Evolutionary conservation across 2,797 vertebrate species (phyloP).

Genomic region (Caiman crocodilus): DNA sequence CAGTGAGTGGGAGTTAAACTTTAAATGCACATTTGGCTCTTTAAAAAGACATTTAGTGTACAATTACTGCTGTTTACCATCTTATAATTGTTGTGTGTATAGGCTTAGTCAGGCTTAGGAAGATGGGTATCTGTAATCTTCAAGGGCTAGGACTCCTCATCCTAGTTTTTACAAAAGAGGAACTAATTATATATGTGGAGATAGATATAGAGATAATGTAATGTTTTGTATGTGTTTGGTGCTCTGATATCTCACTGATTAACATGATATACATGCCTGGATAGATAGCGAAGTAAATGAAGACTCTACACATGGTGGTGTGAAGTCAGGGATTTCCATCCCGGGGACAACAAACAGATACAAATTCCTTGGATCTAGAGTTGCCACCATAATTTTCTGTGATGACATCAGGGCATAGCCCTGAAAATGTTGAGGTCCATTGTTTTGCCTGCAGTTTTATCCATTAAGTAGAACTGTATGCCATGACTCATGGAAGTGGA

Average conservation of each 20-base stretch:
- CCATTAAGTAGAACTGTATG: background rate
- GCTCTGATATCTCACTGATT: constrained; percentile 53
- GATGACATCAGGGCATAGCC: background rate
- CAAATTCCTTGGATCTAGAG: background rate
- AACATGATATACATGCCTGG: constrained; percentile 9
- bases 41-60: constrained; percentile 76
- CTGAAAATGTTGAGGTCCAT: background rate
- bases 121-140: constrained; percentile 72
- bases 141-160: constrained; percentile 68
- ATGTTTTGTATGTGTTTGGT: background rate
- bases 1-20: constrained; percentile 72
- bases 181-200: constrained; percentile 70
- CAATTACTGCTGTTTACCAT: constrained; percentile 73
- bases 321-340: background rate
- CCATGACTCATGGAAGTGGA: constrained; percentile 46
- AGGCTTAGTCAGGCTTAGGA: constrained; percentile 61
- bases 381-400: background rate
- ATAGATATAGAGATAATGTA: constrained; percentile 58
- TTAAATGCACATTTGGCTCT: constrained; percentile 75
- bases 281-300: background rate
- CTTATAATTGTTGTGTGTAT: constrained; percentile 72
- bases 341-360: rapidly evolving
- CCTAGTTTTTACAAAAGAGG: constrained; percentile 65
- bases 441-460: constrained; percentile 20
- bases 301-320: background rate